Evolutionary conservation across 2,113 vertebrate species (phyloP).

Genomic region (Austrofundulus limnaeus): DNA sequence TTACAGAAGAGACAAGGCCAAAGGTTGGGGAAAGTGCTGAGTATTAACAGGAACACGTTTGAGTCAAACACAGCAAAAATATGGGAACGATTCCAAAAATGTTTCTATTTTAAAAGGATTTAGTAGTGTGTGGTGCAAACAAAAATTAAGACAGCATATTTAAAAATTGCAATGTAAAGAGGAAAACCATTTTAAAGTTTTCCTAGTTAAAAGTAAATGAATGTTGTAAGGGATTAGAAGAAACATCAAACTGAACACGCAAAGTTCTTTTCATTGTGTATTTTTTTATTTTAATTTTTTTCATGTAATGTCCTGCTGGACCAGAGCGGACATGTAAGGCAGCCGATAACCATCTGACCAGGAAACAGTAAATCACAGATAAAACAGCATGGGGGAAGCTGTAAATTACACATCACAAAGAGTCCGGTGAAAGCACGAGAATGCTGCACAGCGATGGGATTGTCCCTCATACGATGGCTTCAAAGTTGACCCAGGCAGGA

Average conservation of each 20-base stretch:
- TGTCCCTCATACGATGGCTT: constrained; percentile 57
- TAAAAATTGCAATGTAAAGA: neutral
- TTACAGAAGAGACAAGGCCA: constrained; percentile 49
- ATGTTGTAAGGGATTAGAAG: neutral
- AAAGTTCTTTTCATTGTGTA: neutral
- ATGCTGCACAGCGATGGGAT: constrained; percentile 55
- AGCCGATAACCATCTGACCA: constrained; percentile 65
- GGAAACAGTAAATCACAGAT: constrained; percentile 77
- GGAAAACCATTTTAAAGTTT: too few relatives aligned
- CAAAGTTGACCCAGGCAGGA: constrained; percentile 73
- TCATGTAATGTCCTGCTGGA: constrained; percentile 39
- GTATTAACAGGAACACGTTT: constrained; percentile 43
- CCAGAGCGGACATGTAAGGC: constrained; percentile 59
- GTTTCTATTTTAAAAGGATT: neutral
- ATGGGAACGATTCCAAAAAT: neutral
- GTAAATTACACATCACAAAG: constrained; percentile 77
- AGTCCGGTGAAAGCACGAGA: constrained; percentile 69
- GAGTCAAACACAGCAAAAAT: neutral
- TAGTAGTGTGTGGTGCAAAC: neutral
- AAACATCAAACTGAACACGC: neutral
- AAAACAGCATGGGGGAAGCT: constrained; percentile 61
- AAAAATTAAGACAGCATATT: neutral
- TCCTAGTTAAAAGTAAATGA: too few relatives aligned
- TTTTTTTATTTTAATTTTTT: constrained; percentile 18
- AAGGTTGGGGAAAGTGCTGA: constrained; percentile 61